Percentiles rank a stretch among this genome's conserved stretches.
phyloP scores from a whole-genome alignment of 2,113 vertebrate species.

The Pachycephala philippinensis region DNA sequence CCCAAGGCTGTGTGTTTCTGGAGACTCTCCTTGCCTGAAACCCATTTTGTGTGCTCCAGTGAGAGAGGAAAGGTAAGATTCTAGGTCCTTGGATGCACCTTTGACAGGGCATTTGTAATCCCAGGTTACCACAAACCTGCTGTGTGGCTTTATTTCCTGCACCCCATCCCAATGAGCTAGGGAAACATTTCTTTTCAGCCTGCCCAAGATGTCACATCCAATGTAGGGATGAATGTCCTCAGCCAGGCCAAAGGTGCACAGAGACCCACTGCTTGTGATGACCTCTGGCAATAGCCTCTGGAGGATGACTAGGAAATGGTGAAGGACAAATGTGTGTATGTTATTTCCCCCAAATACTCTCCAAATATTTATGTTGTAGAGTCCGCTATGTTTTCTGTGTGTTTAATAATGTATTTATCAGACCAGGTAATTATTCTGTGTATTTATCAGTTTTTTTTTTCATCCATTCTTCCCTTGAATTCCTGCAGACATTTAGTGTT shows the following conservation, averaged over 20 bases:
- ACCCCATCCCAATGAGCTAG: not conserved
- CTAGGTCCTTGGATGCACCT: not conserved
- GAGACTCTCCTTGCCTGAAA: not conserved
- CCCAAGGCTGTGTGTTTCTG: not conserved
- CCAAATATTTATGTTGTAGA: not conserved
- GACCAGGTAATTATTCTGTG: not conserved
- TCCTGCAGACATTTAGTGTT: not conserved
- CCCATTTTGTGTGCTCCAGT: not conserved
- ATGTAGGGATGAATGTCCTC: fast-evolving
- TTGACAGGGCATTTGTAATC: not conserved
- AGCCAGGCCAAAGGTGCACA: not conserved
- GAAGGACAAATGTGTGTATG: not conserved
- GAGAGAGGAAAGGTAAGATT: not conserved
- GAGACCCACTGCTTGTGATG: not conserved
- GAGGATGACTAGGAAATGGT: not conserved
- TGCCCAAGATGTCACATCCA: not conserved
- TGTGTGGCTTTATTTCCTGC: not conserved
- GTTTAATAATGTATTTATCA: not conserved
- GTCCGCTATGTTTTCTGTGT: not conserved
- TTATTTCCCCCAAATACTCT: not conserved
- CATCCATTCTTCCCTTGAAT: not conserved
- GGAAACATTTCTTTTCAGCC: not conserved
- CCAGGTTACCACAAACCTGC: not conserved
- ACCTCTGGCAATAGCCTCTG: not conserved
- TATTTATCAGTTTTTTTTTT: not conserved